Evolutionary conservation across 2,797 vertebrate genomes (phyloP), one percentile per base, ranked within the genome.

Genomic region (Australoheros facetus): DNA sequence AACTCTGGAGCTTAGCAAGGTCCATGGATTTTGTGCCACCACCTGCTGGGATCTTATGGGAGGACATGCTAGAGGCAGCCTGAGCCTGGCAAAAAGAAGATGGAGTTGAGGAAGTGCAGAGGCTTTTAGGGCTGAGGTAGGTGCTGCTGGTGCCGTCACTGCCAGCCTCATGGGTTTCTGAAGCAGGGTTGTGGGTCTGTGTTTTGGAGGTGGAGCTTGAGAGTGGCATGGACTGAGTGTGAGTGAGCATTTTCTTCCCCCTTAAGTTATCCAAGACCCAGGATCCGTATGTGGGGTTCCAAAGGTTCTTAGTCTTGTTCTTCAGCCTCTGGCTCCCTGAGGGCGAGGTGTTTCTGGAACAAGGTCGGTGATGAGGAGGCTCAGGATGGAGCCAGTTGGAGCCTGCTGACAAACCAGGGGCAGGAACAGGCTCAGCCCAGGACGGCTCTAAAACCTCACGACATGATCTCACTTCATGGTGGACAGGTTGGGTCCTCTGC

Each of bases 231-330:
- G 95, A 96, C 89, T 95, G 95, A 81, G 95, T 96, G 56, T 96
- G 96, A 78, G 92, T 92, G 57, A 96, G 85, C 0, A 90, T 85
- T 71, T 95, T 95, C 91, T 95, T 96, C 21, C 93, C 91, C 32
- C 90, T 93, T 78, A 95, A 94, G 86, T 90, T 97, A 79, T 98
- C 97, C 86, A 97, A 91, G 75, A 97, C 95, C 96, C 97, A 98
- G 1, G 97, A 98, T 45, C 96, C 97, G 0, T 97, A 98, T 0
- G 97, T 98, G 74, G 97, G 97, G 93, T 99, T 98, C 97, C 97
- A 99, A 82, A 98, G 95, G 77, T 97, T 97, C 94, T 97, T 97
- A 0, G 96, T 97, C 94, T 98, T 97, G 93, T 98, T 98, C 90
- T 97, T 97, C 84, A 97, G 88, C 94, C 91, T 96, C 87, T 97